Base-by-base conservation (phyloP, 2,888 invertebrate species). In the Fragum whitleyi region DNA sequence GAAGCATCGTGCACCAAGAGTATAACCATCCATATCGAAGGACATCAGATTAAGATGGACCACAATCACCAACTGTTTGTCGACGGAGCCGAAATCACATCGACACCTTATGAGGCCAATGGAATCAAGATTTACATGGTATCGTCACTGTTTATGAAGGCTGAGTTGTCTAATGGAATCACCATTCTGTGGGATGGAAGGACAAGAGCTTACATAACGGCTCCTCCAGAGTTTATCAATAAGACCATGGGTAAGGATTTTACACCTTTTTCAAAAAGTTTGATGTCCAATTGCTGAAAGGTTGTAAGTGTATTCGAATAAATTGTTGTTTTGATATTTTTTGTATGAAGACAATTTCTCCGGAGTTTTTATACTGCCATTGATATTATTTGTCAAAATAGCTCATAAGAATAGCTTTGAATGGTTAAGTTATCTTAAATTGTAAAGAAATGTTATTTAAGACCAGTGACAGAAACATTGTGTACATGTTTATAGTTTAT, bases 1-100 rank as follows among this genome's bases (percentile, higher is more conserved):
- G 71, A 77, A 23, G 96, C 97, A 5, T 96, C 97, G 0, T 98
- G 97, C 92, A 97, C 97, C 0, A 97, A 97, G 93, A 96, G 97
- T 0, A 82, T 91, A n/a, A 88, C 87, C 11, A 79, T 91, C 29
- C 77, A 88, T 61, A 83, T 89, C 42, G 81, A 79, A 51, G 65
- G 89, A 95, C 83, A 93, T 87, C 0, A 86, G 23, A 95, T 98
- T 3, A 96, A 96, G 89, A 93, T 98, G 87, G 97, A 96, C 91
- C 97, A 97, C 90, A 96, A 96, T 74, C 89, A 91, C 53, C 86
- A 87, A 62, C 81, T 91, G 28, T 90, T 88, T 32, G 79, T 91
- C 11, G 90, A 91, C 73, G 87, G 86, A 0, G 72, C 73, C 21
- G 86, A 86, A 65, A 81, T 90, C 51, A 89, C 87, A 21, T 69